Percentiles rank a stretch among this genome's conserved stretches.
phyloP scores from a whole-genome alignment of 2,888 invertebrate species.

The Eilema sororculum region DNA sequence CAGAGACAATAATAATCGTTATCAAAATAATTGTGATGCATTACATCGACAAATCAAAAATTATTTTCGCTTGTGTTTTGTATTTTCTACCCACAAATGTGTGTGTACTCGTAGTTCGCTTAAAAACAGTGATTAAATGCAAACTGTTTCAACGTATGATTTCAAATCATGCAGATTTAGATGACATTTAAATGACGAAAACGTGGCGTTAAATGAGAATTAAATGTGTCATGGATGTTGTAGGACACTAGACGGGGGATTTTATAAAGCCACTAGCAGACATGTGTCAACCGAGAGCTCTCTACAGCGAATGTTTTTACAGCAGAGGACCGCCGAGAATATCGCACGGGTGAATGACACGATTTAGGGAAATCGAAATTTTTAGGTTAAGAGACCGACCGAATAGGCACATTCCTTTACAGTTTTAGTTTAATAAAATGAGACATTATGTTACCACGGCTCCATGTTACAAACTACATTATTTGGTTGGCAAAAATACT shows the following conservation, averaged over 20 bases:
- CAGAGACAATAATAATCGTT: too few relatives aligned
- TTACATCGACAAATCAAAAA: conserved; percentile 43
- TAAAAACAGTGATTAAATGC: not conserved
- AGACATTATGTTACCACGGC: conserved; percentile 1
- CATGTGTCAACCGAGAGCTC: conserved; percentile 69
- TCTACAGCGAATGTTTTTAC: conserved; percentile 65
- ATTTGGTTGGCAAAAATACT: conserved; percentile 7
- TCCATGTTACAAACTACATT: conserved; percentile 2
- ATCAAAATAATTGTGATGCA: conserved; percentile 35
- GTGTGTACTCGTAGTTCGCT: too few relatives aligned
- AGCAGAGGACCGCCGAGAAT: conserved; percentile 40
- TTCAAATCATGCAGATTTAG: conserved; percentile 22
- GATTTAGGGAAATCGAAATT: conserved; percentile 44
- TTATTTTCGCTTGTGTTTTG: conserved; percentile 35
- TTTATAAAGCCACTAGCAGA: conserved; percentile 71
- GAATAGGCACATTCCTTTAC: conserved; percentile 23
- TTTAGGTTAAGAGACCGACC: conserved; percentile 29
- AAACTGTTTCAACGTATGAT: not conserved
- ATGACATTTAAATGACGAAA: conserved; percentile 53
- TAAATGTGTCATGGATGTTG: conserved; percentile 60
- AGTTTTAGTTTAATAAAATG: conserved; percentile 35
- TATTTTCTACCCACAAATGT: not conserved
- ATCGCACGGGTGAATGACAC: conserved; percentile 43
- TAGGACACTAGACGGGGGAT: conserved; percentile 57
- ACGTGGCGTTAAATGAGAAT: conserved; percentile 45